These are phyloP conservation scores for Bicyclus anynana DNA, from an alignment of 1,140 invertebrate species.

Conservation along the genomic window DNA sequence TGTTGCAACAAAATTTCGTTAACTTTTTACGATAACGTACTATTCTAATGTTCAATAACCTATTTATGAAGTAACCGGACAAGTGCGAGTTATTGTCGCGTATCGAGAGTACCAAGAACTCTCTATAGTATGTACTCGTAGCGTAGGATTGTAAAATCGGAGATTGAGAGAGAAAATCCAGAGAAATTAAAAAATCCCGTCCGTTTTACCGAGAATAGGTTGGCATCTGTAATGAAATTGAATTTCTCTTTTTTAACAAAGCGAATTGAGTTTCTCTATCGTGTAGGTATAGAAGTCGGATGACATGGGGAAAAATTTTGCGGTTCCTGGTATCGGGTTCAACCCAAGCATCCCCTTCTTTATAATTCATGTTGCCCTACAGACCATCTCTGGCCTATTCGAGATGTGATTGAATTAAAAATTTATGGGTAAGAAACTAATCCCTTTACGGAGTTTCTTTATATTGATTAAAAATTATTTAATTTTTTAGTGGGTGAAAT, in stretches of 20 bases:
- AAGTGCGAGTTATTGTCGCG: too few species aligned
- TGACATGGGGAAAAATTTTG: conserved; percentile 15
- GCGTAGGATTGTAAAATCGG: too few species aligned
- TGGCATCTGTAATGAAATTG: too few species aligned
- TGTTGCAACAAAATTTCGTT: background rate
- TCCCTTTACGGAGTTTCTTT: background rate
- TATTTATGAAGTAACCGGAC: too few species aligned
- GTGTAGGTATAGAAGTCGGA: background rate
- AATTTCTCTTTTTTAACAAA: too few species aligned
- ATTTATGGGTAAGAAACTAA: background rate
- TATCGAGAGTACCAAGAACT: too few species aligned
- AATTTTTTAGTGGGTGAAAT: too few species aligned
- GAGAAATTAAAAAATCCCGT: too few species aligned
- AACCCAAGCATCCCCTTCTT: conserved; percentile 18
- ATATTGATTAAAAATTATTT: background rate
- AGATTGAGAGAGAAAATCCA: too few species aligned
- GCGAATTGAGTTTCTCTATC: background rate
- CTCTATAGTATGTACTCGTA: too few species aligned
- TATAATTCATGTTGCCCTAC: conserved; percentile 26
- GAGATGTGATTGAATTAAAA: conserved; percentile 19
- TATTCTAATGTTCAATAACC: background rate
- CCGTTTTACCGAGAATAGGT: too few species aligned
- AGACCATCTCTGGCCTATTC: conserved; percentile 8
- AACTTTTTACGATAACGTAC: background rate
- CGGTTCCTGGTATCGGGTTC: conserved; percentile 8